Conservation (phyloP, 2,113 vertebrate species). For the Phrynosoma blainvillii region DNA sequence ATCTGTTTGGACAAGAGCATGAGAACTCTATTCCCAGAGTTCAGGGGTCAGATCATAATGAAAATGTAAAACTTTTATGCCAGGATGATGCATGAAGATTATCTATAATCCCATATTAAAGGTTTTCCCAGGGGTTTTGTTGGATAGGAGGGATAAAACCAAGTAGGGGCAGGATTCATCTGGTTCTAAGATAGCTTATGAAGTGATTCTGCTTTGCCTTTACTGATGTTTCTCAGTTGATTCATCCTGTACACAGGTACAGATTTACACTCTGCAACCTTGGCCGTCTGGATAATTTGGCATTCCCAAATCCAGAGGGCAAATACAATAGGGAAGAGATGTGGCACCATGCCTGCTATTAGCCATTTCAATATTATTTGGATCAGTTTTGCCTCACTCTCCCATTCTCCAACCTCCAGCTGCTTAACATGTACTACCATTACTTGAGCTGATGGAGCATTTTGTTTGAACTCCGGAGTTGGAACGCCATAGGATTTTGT, state of each 20-base stretch:
- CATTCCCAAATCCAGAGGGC: background rate
- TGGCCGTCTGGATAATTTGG: background rate
- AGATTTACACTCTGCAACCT: background rate
- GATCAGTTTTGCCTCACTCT: slow-evolving; percentile 42
- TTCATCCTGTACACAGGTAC: too few species aligned
- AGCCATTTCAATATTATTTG: background rate
- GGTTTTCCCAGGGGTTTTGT: background rate
- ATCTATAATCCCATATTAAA: background rate
- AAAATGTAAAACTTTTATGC: background rate
- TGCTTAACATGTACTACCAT: slow-evolving; percentile 49
- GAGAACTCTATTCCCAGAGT: rapidly evolving
- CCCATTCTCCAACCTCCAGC: slow-evolving; percentile 49
- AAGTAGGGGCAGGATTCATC: background rate
- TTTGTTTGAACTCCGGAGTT: slow-evolving; percentile 64
- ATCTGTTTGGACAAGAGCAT: slow-evolving; percentile 3
- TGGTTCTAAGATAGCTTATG: background rate
- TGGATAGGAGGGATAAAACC: too few species aligned
- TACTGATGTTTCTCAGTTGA: background rate
- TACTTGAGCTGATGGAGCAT: slow-evolving; percentile 61
- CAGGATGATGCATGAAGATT: background rate
- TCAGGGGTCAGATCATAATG: background rate
- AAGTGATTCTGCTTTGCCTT: background rate
- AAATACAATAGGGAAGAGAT: background rate
- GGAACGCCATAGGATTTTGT: slow-evolving; percentile 57
- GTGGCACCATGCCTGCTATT: background rate